Evolutionary conservation across 1,140 invertebrate genomes (phyloP).

Genomic region (Drosophila pallidifrons): DNA sequence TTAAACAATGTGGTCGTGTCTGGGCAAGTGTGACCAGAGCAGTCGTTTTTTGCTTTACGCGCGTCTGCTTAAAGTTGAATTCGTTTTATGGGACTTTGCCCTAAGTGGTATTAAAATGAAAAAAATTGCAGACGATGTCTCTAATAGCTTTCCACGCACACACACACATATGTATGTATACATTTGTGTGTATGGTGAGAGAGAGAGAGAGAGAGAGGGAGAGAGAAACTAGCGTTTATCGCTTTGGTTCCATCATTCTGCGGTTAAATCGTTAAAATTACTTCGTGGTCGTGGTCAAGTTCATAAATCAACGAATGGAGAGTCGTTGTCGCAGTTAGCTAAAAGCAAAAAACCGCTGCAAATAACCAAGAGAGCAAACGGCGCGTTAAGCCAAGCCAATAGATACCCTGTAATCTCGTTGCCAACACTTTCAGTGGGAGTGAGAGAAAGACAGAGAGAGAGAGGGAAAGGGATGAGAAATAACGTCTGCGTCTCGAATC

Average conservation of each 20-base stretch:
- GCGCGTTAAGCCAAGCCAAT: background rate
- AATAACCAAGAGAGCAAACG: conserved; percentile 33
- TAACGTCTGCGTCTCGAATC: background rate
- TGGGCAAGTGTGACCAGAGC: conserved; percentile 11
- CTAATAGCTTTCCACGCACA: conserved; percentile 76
- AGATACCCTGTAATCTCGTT: conserved; percentile 30
- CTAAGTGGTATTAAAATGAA: conserved; percentile 71
- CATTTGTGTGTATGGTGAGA: background rate
- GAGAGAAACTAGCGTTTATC: conserved; percentile 58
- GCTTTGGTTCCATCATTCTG: conserved; percentile 80
- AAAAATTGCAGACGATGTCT: conserved; percentile 73
- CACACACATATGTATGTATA: conserved; percentile 26
- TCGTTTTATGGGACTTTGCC: conserved; percentile 70
- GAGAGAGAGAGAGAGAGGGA: background rate
- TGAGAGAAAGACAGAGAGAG: too few relatives aligned
- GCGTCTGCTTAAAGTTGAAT: conserved; percentile 60
- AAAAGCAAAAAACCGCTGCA: conserved; percentile 52
- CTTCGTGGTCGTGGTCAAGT: conserved; percentile 80
- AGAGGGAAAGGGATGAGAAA: too few relatives aligned
- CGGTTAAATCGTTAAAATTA: conserved; percentile 80
- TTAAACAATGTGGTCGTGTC: conserved; percentile 3
- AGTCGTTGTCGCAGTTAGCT: conserved; percentile 56
- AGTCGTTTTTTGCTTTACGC: conserved; percentile 13
- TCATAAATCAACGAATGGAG: conserved; percentile 77
- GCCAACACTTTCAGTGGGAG: too few relatives aligned